phyloP scores from a whole-genome alignment of 2,113 vertebrate genomes.

The Fukomys damarensis region DNA sequence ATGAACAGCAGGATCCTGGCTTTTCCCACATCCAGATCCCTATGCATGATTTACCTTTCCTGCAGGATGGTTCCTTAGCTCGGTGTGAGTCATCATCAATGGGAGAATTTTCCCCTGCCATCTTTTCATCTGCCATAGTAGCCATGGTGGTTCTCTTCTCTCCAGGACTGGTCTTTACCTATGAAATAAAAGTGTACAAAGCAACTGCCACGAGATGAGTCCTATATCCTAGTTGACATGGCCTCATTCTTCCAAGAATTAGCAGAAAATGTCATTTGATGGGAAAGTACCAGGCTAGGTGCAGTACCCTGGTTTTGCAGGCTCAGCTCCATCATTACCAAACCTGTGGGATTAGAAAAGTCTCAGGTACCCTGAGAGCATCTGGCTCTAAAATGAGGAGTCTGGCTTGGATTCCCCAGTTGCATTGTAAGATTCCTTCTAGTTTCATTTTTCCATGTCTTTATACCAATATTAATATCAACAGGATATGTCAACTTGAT shows the following conservation, averaged over 20 bases:
- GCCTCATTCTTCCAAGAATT: not conserved
- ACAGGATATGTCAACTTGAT: not conserved
- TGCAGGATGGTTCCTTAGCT: not conserved
- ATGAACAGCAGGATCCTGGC: not conserved
- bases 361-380: not conserved
- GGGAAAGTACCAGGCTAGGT: not conserved
- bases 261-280: not conserved
- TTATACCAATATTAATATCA: not conserved
- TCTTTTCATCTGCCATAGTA: not conserved
- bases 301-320: not conserved
- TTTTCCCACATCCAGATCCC: not conserved
- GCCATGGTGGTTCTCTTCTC: conserved; percentile 19
- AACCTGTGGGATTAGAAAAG: not conserved
- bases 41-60: conserved; percentile 46
- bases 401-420: not conserved
- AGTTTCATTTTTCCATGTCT: not conserved
- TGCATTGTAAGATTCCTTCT: not conserved
- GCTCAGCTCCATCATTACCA: not conserved
- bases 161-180: not conserved
- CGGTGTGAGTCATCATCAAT: not conserved
- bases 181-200: not conserved
- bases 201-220: not conserved
- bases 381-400: not conserved
- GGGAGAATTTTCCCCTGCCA: not conserved
- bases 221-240: accelerated